Percentiles rank a stretch among this genome's conserved stretches.
phyloP scores from a whole-genome alignment of 2,113 vertebrate species.

The Thamnophis sirtalis region DNA sequence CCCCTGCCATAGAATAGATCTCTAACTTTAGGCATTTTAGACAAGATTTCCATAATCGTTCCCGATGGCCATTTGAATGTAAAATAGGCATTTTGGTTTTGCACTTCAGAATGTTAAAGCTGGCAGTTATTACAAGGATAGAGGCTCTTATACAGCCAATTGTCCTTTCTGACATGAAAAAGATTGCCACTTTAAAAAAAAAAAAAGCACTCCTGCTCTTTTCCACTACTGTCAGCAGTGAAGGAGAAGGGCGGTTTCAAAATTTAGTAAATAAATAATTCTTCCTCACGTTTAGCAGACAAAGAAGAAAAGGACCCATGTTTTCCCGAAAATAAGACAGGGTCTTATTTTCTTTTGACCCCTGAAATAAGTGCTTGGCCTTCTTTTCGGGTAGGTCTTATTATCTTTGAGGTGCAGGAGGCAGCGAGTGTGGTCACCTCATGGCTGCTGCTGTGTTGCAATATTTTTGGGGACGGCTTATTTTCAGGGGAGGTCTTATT shows the following conservation, averaged over 20 bases:
- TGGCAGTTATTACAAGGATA: background rate
- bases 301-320: background rate
- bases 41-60: background rate
- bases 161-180: background rate
- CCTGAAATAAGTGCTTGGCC: too few species aligned
- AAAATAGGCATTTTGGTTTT: background rate
- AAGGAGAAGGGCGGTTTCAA: background rate
- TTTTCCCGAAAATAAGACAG: too few species aligned
- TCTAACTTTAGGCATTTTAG: background rate
- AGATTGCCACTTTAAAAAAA: background rate
- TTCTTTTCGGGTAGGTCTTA: too few species aligned
- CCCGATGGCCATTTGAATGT: background rate
- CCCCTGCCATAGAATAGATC: background rate
- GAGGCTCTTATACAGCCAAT: background rate
- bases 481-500: too few species aligned
- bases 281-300: background rate
- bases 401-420: too few species aligned
- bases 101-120: background rate
- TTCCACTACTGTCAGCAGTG: background rate
- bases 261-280: background rate
- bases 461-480: too few species aligned
- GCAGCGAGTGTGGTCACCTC: too few species aligned
- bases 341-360: too few species aligned
- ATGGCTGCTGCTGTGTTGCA: too few species aligned
- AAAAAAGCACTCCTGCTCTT: background rate